phyloP scores from a whole-genome alignment of 2,113 vertebrate species.

The Rhea americana region DNA sequence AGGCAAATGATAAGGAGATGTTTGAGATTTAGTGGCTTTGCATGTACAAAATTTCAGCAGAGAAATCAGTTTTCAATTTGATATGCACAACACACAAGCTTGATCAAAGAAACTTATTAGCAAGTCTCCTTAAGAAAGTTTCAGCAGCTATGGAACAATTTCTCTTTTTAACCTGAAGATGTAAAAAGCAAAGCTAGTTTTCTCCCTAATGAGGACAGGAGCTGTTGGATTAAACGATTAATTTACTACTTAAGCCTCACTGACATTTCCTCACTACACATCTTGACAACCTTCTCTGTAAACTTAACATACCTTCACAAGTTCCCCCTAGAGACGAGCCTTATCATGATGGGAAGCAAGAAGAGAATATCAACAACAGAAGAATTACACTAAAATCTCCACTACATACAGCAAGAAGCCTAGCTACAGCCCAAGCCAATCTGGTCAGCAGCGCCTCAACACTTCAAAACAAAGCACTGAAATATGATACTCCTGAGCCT shows the following conservation, averaged over 20 bases:
- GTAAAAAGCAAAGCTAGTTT: slow-evolving; percentile 25
- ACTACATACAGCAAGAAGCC: not conserved
- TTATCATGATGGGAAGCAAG: not conserved
- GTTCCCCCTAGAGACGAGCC: not conserved
- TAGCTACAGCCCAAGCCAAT: not conserved
- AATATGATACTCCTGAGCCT: not conserved
- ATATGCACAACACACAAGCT: not conserved
- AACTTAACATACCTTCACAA: slow-evolving; percentile 23
- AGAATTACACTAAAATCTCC: not conserved
- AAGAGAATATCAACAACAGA: not conserved
- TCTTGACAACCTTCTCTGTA: slow-evolving; percentile 11
- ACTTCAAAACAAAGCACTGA: not conserved
- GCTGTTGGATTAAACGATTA: slow-evolving; percentile 33
- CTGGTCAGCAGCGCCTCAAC: not conserved
- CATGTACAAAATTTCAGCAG: not conserved
- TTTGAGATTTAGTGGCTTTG: not conserved
- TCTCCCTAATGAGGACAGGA: not conserved
- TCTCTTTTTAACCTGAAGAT: slow-evolving; percentile 16
- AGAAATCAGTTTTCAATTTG: not conserved
- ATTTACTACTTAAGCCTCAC: slow-evolving; percentile 28
- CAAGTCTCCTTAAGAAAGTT: slow-evolving; percentile 14
- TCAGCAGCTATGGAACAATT: not conserved
- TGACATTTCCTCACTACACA: slow-evolving; percentile 4
- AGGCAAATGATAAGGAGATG: not conserved
- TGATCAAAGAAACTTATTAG: not conserved